Evolutionary conservation across 2,888 invertebrate genomes (phyloP).

Genomic region (Erannis defoliaria): DNA sequence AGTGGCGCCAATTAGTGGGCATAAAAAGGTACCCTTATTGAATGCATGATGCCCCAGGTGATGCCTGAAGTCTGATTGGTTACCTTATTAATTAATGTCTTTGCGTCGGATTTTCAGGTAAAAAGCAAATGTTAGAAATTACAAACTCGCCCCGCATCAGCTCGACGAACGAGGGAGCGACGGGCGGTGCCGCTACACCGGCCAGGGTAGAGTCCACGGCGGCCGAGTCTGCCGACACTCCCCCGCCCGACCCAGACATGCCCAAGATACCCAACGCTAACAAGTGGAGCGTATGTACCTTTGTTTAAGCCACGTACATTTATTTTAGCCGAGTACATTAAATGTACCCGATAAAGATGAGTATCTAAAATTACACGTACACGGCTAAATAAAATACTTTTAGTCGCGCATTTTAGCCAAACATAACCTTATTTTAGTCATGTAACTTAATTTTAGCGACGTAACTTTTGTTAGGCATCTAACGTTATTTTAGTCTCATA

Average conservation of each 20-base stretch:
- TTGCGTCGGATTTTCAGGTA: slow-evolving; percentile 69
- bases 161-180: slow-evolving; percentile 81
- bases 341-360: no score
- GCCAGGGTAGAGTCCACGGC: slow-evolving; percentile 45
- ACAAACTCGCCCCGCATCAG: slow-evolving; percentile 67
- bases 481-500: no score
- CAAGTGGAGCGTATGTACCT: slow-evolving; percentile 73
- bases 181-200: slow-evolving; percentile 39
- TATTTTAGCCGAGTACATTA: background rate
- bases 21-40: no score
- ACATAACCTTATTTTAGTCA: background rate
- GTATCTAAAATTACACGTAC: no score
- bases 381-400: no score
- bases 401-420: background rate
- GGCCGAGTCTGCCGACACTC: slow-evolving; percentile 36
- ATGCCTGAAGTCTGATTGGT: background rate
- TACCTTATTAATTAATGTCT: background rate
- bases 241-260: slow-evolving; percentile 37
- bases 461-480: no score
- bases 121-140: slow-evolving; percentile 78
- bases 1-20: no score
- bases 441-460: no score
- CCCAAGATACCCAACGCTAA: slow-evolving; percentile 66
- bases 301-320: background rate
- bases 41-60: no score